Conservation (phyloP, 2,113 vertebrate genomes). For the Serilophus lunatus region DNA sequence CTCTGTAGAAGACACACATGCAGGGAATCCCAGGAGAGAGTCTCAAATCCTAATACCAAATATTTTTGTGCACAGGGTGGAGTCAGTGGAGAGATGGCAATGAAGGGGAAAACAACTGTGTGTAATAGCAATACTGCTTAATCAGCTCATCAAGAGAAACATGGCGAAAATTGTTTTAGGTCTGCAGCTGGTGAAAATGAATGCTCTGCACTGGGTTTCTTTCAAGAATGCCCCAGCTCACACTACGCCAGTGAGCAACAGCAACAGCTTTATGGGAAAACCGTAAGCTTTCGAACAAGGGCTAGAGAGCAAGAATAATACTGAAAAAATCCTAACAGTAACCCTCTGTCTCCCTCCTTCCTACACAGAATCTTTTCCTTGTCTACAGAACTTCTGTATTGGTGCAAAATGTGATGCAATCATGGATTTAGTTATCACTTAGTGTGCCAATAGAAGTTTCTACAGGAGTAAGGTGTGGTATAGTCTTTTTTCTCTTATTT, state of each 20-base stretch:
- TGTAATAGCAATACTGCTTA: not conserved
- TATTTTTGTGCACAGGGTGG: not conserved
- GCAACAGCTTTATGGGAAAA: not conserved
- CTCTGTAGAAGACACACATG: not conserved
- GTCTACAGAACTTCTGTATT: not conserved
- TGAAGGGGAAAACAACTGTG: not conserved
- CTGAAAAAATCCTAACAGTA: not conserved
- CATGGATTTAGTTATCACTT: not conserved
- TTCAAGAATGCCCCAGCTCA: not conserved
- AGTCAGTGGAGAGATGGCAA: not conserved
- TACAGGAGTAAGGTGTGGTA: not conserved
- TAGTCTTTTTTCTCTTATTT: slow-evolving; percentile 33
- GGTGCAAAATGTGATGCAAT: not conserved
- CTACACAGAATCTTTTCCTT: not conserved
- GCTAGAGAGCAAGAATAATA: not conserved
- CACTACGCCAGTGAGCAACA: not conserved
- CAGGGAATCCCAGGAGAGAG: not conserved
- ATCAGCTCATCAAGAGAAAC: not conserved
- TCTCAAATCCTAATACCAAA: not conserved
- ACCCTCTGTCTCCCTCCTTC: not conserved
- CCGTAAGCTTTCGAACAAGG: not conserved
- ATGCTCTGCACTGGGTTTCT: not conserved
- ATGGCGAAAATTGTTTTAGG: not conserved
- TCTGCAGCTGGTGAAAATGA: not conserved
- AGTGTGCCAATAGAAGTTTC: not conserved